Evolutionary conservation across 1,140 invertebrate genomes (phyloP), one percentile per base, ranked within the genome.

Genomic region (Pogonognathellus flavescens): DNA sequence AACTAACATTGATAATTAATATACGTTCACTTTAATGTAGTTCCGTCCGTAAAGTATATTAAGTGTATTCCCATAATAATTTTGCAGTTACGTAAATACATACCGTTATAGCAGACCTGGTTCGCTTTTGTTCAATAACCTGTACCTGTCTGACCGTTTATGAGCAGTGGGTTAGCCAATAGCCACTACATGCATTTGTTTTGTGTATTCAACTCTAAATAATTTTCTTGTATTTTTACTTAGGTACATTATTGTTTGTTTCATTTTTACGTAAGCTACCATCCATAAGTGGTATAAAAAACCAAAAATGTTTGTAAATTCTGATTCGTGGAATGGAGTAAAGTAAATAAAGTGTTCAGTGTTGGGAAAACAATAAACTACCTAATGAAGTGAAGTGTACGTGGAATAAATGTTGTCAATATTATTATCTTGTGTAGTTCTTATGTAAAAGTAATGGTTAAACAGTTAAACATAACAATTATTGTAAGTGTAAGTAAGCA

Each of bases 141-240:
- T 18, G 25, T 16, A 25, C 66, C 25, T 76, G 41, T 76, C 70
- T 76, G 31, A 76, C 31, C 70, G 11, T 66, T 66, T 76, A 57
- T 13, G 41, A 49, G 41, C 31, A 41, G 14, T 76, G 6, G 31
- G 25, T 76, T 76, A 41, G 25, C 25, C 16, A 76, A 57, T n/a
- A 62, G 41, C 70, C 70, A 76, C 70, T 18, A 76, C 16, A 76
- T 76, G 70, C 70, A 76, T 76, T 76, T 72, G 60, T 70, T 76
- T 76, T 76, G 70, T 76, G 31, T 76, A 49, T 31, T 76, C 49
- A 50, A 11, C n/a, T 50, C 70, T 76, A 31, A 49, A 49, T 76
- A 76, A 76, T 76, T 50, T 49, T 76, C 70, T 76, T 76, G 25
- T 76, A 76, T 76, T 76, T 76, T 76, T 76, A 50, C 70, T 49